Evolutionary conservation across 2,797 vertebrate genomes (phyloP), one percentile per base, ranked within the genome.

Genomic region (Muraenolepis orangiensis): DNA sequence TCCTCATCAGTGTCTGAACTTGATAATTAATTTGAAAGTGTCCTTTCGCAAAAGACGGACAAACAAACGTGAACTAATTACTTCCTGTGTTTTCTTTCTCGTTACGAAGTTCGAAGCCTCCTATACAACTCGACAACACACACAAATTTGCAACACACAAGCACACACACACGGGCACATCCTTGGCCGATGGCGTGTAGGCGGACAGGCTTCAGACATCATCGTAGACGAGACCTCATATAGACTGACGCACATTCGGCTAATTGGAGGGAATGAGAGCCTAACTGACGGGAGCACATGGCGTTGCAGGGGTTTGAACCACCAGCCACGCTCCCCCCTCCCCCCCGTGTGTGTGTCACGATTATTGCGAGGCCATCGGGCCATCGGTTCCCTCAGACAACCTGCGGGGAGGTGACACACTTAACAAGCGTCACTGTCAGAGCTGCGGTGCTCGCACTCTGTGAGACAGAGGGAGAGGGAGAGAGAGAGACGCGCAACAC

Each of bases 241-340:
- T 38, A 68, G 38, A 66, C 70, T 72, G 38, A 64, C 1, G 18
- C n/a, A 0, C 14, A 66, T 80, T 76, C 68, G 69, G 30, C 34
- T 87, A 85, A 89, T 86, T 88, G 78, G 82, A 23, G 67, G 67
- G 36, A 78, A 77, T 46, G 7, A 69, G 73, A 73, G 71, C 64
- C 6, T 34, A 81, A 73, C 77, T 83, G 77, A 76, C 80, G 23
- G 36, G n/a, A 18, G 6, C n/a, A n/a, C n/a, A n/a, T 40, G 34
- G 34, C 23, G 11, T 20, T 29, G 78, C 79, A 71, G 74, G 74
- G 72, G 36, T 72, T 73, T 64, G 69, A 69, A 74, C 70, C 34
- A 74, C 70, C 34, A 2, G 71, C 34, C 66, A 18, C 69, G 10
- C 66, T 0, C 66, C 11, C 42, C 66, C 75, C 69, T 13, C 66